A percentile compares a stretch with the other conserved stretches of the same genome.
Conservation (phyloP, 2,113 vertebrate species). For the Urocolius indicus region DNA sequence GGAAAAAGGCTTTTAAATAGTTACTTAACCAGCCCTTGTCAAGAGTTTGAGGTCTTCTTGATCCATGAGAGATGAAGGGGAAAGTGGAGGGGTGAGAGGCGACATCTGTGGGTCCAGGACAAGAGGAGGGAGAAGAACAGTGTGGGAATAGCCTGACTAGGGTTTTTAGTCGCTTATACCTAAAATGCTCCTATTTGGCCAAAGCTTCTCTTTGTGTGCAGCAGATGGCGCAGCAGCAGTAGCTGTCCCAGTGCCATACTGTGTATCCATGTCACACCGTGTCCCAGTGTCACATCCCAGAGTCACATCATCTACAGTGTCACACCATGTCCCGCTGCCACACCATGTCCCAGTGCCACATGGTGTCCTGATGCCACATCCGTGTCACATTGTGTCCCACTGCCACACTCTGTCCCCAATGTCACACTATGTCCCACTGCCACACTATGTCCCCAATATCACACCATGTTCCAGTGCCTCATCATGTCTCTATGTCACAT, state of each 20-base stretch:
- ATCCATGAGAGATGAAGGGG: background rate
- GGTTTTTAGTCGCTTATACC: background rate
- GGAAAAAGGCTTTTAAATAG: background rate
- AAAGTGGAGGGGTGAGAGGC: fast-evolving
- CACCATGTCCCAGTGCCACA: too few relatives aligned
- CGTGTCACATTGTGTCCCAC: too few relatives aligned
- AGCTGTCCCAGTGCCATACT: background rate
- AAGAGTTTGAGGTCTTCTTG: background rate
- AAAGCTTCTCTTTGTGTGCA: conserved; percentile 30
- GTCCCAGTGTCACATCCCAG: too few relatives aligned
- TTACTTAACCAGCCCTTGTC: background rate
- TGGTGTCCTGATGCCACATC: too few relatives aligned
- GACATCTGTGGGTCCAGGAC: fast-evolving
- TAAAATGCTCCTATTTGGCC: background rate
- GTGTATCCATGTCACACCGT: background rate
- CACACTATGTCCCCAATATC: too few relatives aligned
- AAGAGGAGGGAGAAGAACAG: background rate
- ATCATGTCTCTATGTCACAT: too few relatives aligned
- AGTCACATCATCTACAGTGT: too few relatives aligned
- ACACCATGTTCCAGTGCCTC: too few relatives aligned
- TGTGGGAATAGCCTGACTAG: fast-evolving
- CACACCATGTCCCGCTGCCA: too few relatives aligned
- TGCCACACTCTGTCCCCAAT: too few relatives aligned
- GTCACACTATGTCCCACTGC: too few relatives aligned
- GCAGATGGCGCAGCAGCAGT: conserved; percentile 66